Base-by-base conservation (phyloP, 2,797 vertebrate genomes). In the Cyprinella venusta region DNA sequence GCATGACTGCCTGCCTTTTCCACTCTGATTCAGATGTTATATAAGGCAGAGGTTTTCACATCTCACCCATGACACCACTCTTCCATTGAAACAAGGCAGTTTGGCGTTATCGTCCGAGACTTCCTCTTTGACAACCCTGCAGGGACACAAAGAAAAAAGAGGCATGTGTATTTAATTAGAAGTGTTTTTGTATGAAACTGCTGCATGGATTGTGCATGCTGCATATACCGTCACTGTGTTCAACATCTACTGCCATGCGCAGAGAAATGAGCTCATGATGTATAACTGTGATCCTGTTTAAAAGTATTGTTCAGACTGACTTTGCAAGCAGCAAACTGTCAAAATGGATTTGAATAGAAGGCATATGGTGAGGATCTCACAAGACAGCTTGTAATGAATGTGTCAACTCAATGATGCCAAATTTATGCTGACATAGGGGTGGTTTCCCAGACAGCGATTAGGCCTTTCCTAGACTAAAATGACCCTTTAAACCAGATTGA, bases 31-130 rank as follows among this genome's bases (percentile, higher is more conserved):
- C 13, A 76, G 67, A 65, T 64, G 61, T 79, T 83, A 61, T 59
- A 71, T 80, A 80, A 80, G 18, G 4, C 24, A 61, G 21, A 68
- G 26, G 50, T 56, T 75, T n/a, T 24, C 42, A 89, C 48, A 30
- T 48, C 95, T 24, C 91, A 96, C 96, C 96, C 96, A 96, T 88
- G 96, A 96, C 63, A 96, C 96, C 86, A 96, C 96, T 50, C 96
- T 93, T 67, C 96, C 96, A 5, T 96, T 96, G 92, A 96, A 96
- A 91, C 95, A 96, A 6, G 96, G 96, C 0, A 96, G 90, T 88
- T 91, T 94, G 84, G 95, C 93, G 0, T 95, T 96, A 90, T 96
- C 96, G 70, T 90, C 90, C 1, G 90, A 90, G 70, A 90, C 88
- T 76, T 90, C 90, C 67, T 90, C 90, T 82, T 90, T 90, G 40